Evolutionary conservation across 1,140 invertebrate genomes (phyloP).

Genomic region (Hestina assimilis): DNA sequence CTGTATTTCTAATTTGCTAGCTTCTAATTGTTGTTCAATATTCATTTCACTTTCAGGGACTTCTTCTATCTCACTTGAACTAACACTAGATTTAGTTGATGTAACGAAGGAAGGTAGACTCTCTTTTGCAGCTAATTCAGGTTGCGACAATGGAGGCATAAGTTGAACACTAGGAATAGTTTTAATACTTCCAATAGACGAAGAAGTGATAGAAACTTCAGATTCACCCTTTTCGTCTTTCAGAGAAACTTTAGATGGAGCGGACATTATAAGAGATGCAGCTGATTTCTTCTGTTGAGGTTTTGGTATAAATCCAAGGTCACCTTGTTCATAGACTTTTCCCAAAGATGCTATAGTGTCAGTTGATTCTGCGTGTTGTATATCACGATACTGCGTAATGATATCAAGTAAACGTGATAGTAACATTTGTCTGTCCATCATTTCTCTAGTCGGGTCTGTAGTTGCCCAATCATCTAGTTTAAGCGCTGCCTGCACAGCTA

Average conservation of each 20-base stretch:
- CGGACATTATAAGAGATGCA: conserved; percentile 23
- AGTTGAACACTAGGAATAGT: conserved; percentile 63
- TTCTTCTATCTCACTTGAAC: conserved; percentile 48
- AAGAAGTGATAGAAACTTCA: conserved; percentile 31
- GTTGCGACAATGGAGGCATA: conserved; percentile 41
- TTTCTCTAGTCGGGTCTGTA: conserved; percentile 51
- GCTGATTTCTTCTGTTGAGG: conserved; percentile 41
- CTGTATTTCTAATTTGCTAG: conserved; percentile 64
- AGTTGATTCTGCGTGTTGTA: conserved; percentile 57
- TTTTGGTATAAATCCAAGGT: conserved; percentile 79
- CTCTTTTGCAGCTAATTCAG: conserved; percentile 36
- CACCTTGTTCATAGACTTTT: conserved; percentile 77
- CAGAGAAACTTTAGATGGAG: conserved; percentile 39
- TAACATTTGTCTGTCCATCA: conserved; percentile 78
- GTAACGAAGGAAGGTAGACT: conserved; percentile 58
- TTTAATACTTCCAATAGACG: conserved; percentile 50
- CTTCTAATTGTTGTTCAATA: conserved; percentile 52
- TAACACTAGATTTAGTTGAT: conserved; percentile 52
- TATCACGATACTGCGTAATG: conserved; percentile 59
- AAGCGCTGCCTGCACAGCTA: conserved; percentile 79
- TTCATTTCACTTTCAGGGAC: conserved; percentile 37
- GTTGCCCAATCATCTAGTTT: conserved; percentile 73
- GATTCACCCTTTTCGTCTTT: conserved; percentile 32
- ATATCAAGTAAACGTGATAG: conserved; percentile 78
- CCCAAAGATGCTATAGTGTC: conserved; percentile 66